Evolutionary conservation across 2,888 invertebrate genomes (phyloP).

Genomic region (Gari tellinella): DNA sequence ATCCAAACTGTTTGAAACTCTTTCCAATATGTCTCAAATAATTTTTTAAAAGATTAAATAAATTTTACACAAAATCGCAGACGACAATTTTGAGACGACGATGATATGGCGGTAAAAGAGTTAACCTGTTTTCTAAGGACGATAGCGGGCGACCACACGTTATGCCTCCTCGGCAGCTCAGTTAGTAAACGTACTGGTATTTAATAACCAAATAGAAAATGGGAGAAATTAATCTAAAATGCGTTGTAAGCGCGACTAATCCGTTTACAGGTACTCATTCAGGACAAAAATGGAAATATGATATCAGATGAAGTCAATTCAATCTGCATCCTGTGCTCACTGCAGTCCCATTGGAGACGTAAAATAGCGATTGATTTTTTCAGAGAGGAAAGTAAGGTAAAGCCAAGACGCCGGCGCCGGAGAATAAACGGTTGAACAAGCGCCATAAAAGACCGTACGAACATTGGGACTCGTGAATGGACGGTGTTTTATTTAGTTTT

Average conservation of each 20-base stretch:
- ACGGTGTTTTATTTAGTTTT: slow-evolving; percentile 44
- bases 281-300: slow-evolving; percentile 45
- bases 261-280: slow-evolving; percentile 45
- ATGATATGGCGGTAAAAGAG: too few species aligned
- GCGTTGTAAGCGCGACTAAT: slow-evolving; percentile 48
- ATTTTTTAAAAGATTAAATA: too few species aligned
- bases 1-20: too few species aligned
- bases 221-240: slow-evolving; percentile 51
- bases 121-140: too few species aligned
- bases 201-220: slow-evolving; percentile 38
- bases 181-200: slow-evolving; percentile 7
- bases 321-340: slow-evolving; percentile 17
- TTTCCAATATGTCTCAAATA: too few species aligned
- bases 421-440: not conserved
- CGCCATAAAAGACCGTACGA: slow-evolving; percentile 7
- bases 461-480: slow-evolving; percentile 1
- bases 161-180: too few species aligned
- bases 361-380: slow-evolving; percentile 8
- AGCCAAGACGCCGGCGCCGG: too few species aligned
- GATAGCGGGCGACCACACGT: too few species aligned
- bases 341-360: not conserved
- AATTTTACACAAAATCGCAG: too few species aligned
- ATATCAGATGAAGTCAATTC: slow-evolving; percentile 31
- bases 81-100: too few species aligned
- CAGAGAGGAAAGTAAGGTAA: not conserved